These are phyloP conservation scores for Paramormyrops hopkinsi DNA, from an alignment of 2,797 vertebrate genomes.

Conservation along the genomic window DNA sequence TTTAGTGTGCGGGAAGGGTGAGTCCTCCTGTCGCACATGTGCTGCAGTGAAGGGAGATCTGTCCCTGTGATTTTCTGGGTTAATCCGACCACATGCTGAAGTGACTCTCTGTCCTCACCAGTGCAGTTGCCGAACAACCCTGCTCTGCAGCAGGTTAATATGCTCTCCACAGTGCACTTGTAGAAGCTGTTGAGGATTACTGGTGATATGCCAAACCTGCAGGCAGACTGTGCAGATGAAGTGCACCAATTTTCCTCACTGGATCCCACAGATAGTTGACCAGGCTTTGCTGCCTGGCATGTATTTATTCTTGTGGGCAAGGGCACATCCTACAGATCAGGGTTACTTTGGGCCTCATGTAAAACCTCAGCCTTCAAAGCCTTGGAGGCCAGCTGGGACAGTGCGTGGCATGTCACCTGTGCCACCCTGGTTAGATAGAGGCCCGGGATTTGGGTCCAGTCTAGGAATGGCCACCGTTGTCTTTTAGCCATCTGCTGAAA, in stretches of 20 bases:
- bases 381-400: neutral
- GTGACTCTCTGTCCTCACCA: neutral
- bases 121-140: neutral
- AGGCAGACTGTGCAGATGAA: neutral
- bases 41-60: neutral
- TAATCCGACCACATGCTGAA: neutral
- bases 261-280: neutral
- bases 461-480: neutral
- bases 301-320: neutral
- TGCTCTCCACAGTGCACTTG: neutral
- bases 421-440: neutral
- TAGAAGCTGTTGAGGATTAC: neutral
- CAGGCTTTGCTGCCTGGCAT: neutral
- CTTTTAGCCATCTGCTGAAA: neutral
- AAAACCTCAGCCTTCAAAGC: neutral
- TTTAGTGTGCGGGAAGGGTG: neutral
- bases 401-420: neutral
- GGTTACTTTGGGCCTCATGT: neutral
- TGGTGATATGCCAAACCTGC: neutral
- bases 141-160: neutral
- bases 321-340: neutral
- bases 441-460: neutral
- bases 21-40: neutral
- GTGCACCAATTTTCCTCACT: neutral
- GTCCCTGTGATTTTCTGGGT: neutral